Conservation (phyloP, 2,888 invertebrate genomes). For the Callosobruchus maculatus region DNA sequence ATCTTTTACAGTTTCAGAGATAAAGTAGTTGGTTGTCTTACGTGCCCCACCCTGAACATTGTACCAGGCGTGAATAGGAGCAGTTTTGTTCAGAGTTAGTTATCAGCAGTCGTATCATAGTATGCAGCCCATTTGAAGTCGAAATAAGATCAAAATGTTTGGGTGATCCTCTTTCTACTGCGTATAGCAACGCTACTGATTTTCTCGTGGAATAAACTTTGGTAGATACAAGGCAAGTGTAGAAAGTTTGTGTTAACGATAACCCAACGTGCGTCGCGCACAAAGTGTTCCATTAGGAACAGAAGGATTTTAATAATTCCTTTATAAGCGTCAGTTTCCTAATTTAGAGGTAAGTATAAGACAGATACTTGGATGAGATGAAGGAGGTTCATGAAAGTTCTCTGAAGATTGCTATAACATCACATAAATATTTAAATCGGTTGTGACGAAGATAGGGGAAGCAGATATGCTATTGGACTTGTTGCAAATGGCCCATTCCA, state of each 20-base stretch:
- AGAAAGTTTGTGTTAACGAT: not conserved
- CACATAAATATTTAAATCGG: not conserved
- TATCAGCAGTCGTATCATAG: no score
- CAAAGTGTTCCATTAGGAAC: not conserved
- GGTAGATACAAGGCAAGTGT: not conserved
- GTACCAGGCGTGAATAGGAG: no score
- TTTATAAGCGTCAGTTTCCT: not conserved
- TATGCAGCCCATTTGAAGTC: no score
- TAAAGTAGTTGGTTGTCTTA: no score
- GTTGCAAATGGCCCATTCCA: not conserved
- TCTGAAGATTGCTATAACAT: not conserved
- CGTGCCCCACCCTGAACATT: no score
- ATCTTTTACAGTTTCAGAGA: no score
- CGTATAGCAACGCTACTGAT: no score
- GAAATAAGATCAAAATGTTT: no score
- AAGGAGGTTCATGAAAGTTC: not conserved
- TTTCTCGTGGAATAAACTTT: not conserved
- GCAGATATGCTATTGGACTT: not conserved
- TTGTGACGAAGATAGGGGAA: not conserved
- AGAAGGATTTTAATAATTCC: not conserved
- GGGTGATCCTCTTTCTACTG: no score
- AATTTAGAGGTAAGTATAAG: not conserved
- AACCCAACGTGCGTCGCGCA: not conserved
- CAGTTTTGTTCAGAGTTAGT: no score
- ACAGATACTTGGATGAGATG: not conserved